Conservation (phyloP, 2,113 vertebrate species). For the Brachyistius frenatus region DNA sequence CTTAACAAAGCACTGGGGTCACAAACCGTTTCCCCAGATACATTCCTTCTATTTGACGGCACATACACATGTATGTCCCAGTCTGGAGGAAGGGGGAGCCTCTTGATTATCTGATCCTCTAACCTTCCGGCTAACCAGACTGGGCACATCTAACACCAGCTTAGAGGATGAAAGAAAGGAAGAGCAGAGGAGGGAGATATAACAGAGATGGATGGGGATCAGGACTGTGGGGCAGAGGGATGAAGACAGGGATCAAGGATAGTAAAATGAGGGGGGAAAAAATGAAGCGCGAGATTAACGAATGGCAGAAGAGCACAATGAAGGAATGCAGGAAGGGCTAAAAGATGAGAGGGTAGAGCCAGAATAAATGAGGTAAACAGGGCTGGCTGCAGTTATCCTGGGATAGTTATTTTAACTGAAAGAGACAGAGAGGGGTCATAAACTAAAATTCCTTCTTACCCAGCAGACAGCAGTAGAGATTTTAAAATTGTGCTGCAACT, state of each 20-base stretch:
- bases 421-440: background rate
- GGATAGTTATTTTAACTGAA: background rate
- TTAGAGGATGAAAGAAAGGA: slow-evolving; percentile 38
- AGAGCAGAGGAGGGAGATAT: slow-evolving; percentile 11
- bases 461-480: background rate
- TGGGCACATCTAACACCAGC: slow-evolving; percentile 26
- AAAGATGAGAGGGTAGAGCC: slow-evolving; percentile 3
- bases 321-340: slow-evolving; percentile 23
- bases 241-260: slow-evolving; percentile 47
- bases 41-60: slow-evolving; percentile 34
- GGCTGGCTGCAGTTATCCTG: background rate
- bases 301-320: slow-evolving; percentile 5
- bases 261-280: slow-evolving; percentile 23
- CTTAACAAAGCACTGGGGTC: slow-evolving; percentile 36
- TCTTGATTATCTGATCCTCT: slow-evolving; percentile 42
- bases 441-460: background rate
- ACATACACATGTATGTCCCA: background rate
- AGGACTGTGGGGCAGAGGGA: slow-evolving; percentile 31
- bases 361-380: background rate
- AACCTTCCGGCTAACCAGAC: slow-evolving; percentile 38
- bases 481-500: background rate
- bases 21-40: slow-evolving; percentile 20
- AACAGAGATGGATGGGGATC: slow-evolving; percentile 23
- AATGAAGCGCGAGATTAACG: slow-evolving; percentile 33
- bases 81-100: slow-evolving; percentile 4